Conservation (phyloP, 1,140 invertebrate species). For the Halesus radiatus region DNA sequence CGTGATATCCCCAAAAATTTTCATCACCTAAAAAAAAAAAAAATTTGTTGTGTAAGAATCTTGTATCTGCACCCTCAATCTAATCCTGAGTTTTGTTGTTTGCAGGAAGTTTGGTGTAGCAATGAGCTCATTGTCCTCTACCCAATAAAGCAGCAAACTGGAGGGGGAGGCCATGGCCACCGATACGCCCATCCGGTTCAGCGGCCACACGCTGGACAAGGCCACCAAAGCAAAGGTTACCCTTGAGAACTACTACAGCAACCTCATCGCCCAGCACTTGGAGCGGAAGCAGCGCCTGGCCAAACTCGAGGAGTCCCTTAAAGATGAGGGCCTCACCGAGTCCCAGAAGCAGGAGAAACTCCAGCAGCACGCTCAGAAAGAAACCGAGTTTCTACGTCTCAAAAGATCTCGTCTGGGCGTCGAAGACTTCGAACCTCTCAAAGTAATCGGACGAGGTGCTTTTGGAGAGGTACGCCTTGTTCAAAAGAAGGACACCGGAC, state of each 20-base stretch:
- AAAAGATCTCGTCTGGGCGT: conserved; percentile 97
- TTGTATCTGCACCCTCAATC: no score
- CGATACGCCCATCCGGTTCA: conserved; percentile 88
- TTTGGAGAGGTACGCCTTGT: conserved; percentile 99
- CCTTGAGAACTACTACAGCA: conserved; percentile 99
- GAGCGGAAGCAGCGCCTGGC: conserved; percentile 96
- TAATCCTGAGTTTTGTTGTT: no score
- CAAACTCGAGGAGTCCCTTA: conserved; percentile 93
- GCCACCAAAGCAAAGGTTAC: conserved; percentile 99
- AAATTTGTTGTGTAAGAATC: no score
- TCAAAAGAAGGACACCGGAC: conserved; percentile 99
- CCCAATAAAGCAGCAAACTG: neutral
- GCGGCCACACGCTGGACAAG: conserved; percentile 97
- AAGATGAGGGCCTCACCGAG: conserved; percentile 91
- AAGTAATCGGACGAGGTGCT: conserved; percentile 95
- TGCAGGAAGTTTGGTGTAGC: no score
- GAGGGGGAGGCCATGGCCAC: conserved; percentile 66
- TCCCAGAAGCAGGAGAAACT: conserved; percentile 90
- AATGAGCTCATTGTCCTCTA: neutral
- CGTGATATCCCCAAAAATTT: no score
- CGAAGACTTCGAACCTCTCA: conserved; percentile 98
- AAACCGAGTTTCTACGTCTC: conserved; percentile 97
- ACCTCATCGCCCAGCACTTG: conserved; percentile 96
- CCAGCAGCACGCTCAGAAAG: conserved; percentile 96
- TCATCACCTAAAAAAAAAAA: no score